Base-by-base conservation (phyloP, 2,113 vertebrate genomes). In the Tiliqua scincoides region DNA sequence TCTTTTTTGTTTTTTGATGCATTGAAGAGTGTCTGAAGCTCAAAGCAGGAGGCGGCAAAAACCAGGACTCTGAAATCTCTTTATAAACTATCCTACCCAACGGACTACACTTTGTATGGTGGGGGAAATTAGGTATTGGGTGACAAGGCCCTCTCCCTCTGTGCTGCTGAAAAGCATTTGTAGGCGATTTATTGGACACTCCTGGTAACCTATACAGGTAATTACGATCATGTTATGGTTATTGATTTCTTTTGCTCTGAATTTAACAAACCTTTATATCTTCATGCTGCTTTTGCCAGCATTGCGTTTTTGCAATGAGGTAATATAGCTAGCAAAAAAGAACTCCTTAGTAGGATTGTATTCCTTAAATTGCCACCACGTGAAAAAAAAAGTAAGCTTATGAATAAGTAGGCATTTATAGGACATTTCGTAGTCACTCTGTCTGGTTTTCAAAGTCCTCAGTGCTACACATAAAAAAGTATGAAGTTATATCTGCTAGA, bases 401-500 rank as follows among this genome's bases (percentile, higher is more conserved):
- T 93, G 90, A 91, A 95, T 93, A 94, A 91, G 88, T 87, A 59
- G 87, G 80, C 62, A 71, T 79, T 86, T 72, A 89, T 72, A 94
- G 74, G 37, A 77, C 93, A 93, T 93, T 95, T 94, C 93, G 74
- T 84, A 92, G 32, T 89, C 85, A 87, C 79, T 93, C 73, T 14
- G 25, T 89, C 75, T 89, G 89, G 79, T 76, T 95, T 88, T 94
- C 92, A 94, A 91, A 94, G 91, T 59, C 81, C 89, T 93, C 90
- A 92, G 30, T 91, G 75, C 86, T 85, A 74, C 32, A 89, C 61
- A 85, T 93, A 92, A 90, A 95, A 94, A 94, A 90, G 88, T 79
- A 89, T 21, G 27, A 79, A 90, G 82, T 91, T 93, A 82, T 82
- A 83, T 90, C 83, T 93, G 80, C 62, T 93, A 88, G 86, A 83